phyloP scores from a whole-genome alignment of 1,140 invertebrate genomes.

The Episyrphus balteatus region DNA sequence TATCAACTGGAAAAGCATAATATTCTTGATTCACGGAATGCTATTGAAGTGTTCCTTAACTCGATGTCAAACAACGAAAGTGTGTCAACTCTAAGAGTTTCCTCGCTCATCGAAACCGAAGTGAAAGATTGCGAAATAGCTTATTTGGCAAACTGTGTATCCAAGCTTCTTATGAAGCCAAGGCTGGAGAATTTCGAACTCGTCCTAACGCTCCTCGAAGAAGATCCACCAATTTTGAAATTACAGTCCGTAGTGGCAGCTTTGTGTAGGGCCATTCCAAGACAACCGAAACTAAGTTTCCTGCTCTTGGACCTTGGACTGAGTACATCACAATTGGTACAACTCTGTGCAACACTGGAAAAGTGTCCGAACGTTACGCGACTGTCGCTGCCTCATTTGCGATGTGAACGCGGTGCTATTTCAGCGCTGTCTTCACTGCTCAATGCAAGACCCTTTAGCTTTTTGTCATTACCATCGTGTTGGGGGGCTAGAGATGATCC shows the following conservation, averaged over 20 bases:
- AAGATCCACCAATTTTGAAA: constrained; percentile 39
- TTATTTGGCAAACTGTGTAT: constrained; percentile 37
- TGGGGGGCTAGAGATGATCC: constrained; percentile 41
- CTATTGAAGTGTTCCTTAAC: constrained; percentile 37
- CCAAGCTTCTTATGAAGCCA: constrained; percentile 37
- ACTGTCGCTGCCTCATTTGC: constrained; percentile 45
- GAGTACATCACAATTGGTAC: constrained; percentile 40
- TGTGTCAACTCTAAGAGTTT: constrained; percentile 38
- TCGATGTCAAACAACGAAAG: constrained; percentile 39
- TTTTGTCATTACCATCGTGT: constrained; percentile 42
- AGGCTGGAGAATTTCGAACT: constrained; percentile 41
- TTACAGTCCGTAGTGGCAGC: constrained; percentile 44
- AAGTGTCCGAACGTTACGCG: constrained; percentile 40
- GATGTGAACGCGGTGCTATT: constrained; percentile 44
- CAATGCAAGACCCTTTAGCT: constrained; percentile 38
- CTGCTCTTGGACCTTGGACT: constrained; percentile 44
- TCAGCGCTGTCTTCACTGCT: constrained; percentile 39
- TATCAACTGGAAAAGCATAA: constrained; percentile 39
- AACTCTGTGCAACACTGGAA: constrained; percentile 39
- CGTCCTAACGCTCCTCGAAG: constrained; percentile 41
- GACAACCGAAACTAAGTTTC: constrained; percentile 36
- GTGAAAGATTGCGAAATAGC: constrained; percentile 37
- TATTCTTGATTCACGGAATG: constrained; percentile 14
- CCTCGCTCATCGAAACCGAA: constrained; percentile 40
- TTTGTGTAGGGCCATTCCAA: constrained; percentile 37